Percentiles rank a stretch among this genome's conserved stretches.
phyloP scores from a whole-genome alignment of 53 echinoderm and acorn worm species.

The Echinometra lucunter region DNA sequence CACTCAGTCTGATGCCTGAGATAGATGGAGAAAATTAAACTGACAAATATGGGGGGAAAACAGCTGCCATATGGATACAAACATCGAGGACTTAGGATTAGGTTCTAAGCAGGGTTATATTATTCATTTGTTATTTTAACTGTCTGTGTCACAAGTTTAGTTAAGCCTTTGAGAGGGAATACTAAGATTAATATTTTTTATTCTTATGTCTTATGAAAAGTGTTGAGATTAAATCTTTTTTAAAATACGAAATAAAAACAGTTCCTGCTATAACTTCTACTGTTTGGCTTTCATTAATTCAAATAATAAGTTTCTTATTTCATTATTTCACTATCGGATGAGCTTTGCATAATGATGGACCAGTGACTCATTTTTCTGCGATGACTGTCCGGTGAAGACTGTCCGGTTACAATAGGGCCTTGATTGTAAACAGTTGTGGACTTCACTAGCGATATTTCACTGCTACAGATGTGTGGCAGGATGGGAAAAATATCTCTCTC shows the following conservation, averaged over 20 bases:
- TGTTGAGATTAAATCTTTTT: not conserved
- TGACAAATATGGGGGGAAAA: slow-evolving; percentile 26
- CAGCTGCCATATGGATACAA: not conserved
- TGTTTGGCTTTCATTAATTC: too few species aligned
- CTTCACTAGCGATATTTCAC: not conserved
- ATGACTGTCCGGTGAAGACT: too few species aligned
- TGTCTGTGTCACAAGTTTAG: not conserved
- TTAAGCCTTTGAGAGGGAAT: not conserved
- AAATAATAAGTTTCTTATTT: too few species aligned
- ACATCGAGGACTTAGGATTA: not conserved
- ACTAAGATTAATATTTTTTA: not conserved
- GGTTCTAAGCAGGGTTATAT: not conserved
- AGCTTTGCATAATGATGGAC: too few species aligned
- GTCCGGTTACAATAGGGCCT: not conserved
- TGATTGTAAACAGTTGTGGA: not conserved
- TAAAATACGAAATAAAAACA: not conserved
- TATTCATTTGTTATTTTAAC: not conserved
- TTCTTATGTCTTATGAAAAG: not conserved
- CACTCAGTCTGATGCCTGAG: not conserved
- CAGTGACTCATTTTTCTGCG: too few species aligned
- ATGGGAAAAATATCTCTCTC: not conserved
- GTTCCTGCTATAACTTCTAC: too few species aligned
- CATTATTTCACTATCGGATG: too few species aligned
- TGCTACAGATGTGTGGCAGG: not conserved
- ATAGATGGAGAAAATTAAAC: not conserved